Conservation (phyloP, 2,113 vertebrate species). For the Anguilla rostrata region DNA sequence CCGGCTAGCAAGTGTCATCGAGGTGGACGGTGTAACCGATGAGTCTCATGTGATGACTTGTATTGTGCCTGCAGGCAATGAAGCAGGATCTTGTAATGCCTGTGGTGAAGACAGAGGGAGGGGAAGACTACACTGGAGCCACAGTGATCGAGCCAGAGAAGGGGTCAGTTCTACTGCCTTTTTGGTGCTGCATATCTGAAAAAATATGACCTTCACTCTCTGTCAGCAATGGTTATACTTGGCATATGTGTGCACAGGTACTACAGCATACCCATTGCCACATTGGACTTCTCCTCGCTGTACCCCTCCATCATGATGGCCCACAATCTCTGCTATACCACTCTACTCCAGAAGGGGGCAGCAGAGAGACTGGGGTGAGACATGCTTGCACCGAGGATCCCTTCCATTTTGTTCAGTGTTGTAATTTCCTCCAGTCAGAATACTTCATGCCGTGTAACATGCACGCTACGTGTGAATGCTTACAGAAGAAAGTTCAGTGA, state of each 20-base stretch:
- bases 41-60: neutral
- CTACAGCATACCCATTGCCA: constrained; percentile 83
- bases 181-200: neutral
- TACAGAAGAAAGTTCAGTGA: too few relatives aligned
- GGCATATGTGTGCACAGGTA: constrained; percentile 65
- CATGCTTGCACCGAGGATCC: neutral
- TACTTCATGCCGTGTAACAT: too few relatives aligned
- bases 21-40: too few relatives aligned
- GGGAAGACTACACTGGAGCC: constrained; percentile 85
- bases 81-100: constrained; percentile 84
- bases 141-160: constrained; percentile 88
- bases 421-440: too few relatives aligned
- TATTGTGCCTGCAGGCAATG: constrained; percentile 70
- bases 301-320: constrained; percentile 95
- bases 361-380: constrained; percentile 70
- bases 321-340: constrained; percentile 90
- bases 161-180: constrained; percentile 61
- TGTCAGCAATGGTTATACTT: neutral
- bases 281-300: constrained; percentile 88
- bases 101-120: constrained; percentile 75
- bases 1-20: too few relatives aligned
- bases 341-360: constrained; percentile 75
- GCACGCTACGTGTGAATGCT: too few relatives aligned
- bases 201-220: neutral
- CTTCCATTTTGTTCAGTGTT: neutral